Conservation (phyloP, 2,797 vertebrate species). For the Lepus townsendii region DNA sequence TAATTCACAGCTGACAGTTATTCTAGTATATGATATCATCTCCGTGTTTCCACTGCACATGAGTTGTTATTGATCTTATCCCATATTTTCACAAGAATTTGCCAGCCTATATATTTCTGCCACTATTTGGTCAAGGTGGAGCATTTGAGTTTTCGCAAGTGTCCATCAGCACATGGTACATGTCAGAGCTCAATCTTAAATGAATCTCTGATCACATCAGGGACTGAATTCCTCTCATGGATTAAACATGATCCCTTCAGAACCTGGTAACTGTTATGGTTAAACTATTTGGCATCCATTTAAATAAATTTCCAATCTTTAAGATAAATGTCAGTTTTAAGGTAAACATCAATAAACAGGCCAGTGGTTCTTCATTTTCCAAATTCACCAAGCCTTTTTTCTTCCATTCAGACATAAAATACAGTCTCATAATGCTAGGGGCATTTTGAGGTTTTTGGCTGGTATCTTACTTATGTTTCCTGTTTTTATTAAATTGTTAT, state of each 20-base stretch:
- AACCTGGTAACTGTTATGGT: no score
- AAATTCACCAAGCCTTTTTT: not conserved
- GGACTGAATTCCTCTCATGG: not conserved
- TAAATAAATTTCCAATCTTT: slow-evolving; percentile 12
- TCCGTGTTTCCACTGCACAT: not conserved
- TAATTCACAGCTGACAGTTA: not conserved
- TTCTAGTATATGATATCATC: not conserved
- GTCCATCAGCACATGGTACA: not conserved
- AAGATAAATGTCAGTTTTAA: not conserved
- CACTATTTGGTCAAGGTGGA: not conserved
- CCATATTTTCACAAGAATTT: not conserved
- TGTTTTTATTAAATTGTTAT: not conserved
- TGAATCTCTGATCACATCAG: not conserved
- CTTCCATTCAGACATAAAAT: slow-evolving; percentile 15
- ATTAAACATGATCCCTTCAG: not conserved
- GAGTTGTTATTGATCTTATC: not conserved
- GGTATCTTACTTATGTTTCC: not conserved
- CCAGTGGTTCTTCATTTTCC: not conserved
- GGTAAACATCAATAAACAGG: not conserved
- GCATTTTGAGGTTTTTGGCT: not conserved
- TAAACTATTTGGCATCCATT: not conserved
- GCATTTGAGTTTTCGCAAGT: not conserved
- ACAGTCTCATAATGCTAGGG: not conserved
- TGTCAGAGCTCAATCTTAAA: not conserved
- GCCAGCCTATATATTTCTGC: not conserved